These are phyloP conservation scores for Drosophila kepulauana DNA, from an alignment of 1,140 invertebrate genomes.

Conservation along the genomic window DNA sequence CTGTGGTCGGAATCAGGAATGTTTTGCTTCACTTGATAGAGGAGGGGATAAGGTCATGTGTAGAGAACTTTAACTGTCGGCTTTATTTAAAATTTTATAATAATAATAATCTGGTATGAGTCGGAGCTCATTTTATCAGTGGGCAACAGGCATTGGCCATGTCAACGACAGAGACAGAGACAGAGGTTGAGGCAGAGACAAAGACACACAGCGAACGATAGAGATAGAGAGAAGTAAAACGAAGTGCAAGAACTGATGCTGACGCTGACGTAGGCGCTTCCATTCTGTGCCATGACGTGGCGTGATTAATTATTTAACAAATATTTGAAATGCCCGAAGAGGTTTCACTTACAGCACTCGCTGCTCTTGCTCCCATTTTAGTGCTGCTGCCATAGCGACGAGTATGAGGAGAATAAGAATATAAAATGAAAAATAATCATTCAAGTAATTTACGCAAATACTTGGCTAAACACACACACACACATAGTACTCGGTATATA, in stretches of 20 bases:
- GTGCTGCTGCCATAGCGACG: background rate
- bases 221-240: no score
- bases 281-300: slow-evolving; percentile 48
- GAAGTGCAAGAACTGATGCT: background rate
- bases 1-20: no score
- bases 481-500: background rate
- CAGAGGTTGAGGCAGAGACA: background rate
- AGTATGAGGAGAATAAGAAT: slow-evolving; percentile 35
- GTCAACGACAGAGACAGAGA: background rate
- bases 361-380: background rate
- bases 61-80: slow-evolving; percentile 62
- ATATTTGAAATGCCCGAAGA: slow-evolving; percentile 65
- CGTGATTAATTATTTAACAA: slow-evolving; percentile 80
- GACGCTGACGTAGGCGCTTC: slow-evolving; percentile 51
- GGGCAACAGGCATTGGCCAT: slow-evolving; percentile 29
- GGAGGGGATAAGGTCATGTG: slow-evolving; percentile 12
- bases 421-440: slow-evolving; percentile 33
- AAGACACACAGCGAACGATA: no score
- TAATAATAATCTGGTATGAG: slow-evolving; percentile 58
- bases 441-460: slow-evolving; percentile 37
- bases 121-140: slow-evolving; percentile 46
- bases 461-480: slow-evolving; percentile 3
- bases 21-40: background rate
- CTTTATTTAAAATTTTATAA: slow-evolving; percentile 71
- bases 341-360: slow-evolving; percentile 42